Evolutionary conservation across 1,140 invertebrate species (phyloP), one percentile per base, ranked within the genome.

Genomic region (Euura lappo): DNA sequence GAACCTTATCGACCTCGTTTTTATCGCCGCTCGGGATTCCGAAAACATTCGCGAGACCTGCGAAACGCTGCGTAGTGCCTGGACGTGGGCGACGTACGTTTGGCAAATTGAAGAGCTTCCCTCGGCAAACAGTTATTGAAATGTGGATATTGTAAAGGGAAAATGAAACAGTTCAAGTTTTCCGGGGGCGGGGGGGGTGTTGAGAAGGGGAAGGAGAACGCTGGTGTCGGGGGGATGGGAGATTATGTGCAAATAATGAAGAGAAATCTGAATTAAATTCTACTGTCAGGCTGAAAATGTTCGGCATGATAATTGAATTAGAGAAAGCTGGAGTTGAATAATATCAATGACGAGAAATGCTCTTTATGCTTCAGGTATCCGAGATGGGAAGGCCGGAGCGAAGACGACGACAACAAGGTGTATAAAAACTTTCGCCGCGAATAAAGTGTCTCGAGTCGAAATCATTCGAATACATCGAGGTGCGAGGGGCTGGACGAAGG

Each of bases 131-230:
- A 6, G 51, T 60, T 3, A 60, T 6, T 60, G 51, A 60, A 60
- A n/a, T n/a, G 10, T 60, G 51, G 51, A 6, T 60, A 11, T 60
- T 60, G 51, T 60, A 60, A 11, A 60, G 13, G 10, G 6, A 11
- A n/a, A 60, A n/a, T n/a, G 51, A 60, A 60, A n/a, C 51, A 60
- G 51, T 60, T 60, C 51, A 60, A 60, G 51, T 60, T 3, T 60
- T 60, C 13, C 0, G 13, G 51, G 51, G 13, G 51, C 2, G 47
- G 51, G 10, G 8, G 6, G 13, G 13, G 51, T 60, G 51, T 60
- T n/a, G 51, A 60, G 8, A 60, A 60, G 8, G 51, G 3, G 51
- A 60, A n/a, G 3, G 28, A 28, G 28, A 28, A 28, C 28, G 28
- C 28, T 1, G 1, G 28, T 28, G 28, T 28, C 28, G 28, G 28